These are phyloP conservation scores for Syngnathus rostellatus DNA, from an alignment of 2,797 vertebrate species.

Conservation along the genomic window DNA sequence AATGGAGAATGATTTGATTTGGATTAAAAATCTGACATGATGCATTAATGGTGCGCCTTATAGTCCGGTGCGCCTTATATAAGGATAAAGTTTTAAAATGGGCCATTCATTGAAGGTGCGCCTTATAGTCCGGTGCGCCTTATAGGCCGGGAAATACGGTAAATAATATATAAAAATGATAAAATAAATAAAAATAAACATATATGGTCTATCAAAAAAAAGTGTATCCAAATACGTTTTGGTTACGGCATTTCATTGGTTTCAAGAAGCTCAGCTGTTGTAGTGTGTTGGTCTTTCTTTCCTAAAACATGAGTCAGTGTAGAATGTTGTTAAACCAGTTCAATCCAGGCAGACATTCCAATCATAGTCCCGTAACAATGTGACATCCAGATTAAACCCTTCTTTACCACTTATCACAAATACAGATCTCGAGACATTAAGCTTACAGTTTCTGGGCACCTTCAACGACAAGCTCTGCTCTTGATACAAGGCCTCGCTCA, in stretches of 20 bases:
- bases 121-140: too few relatives aligned
- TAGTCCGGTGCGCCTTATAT: too few relatives aligned
- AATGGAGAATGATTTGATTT: too few relatives aligned
- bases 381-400: slow-evolving; percentile 15
- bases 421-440: neutral
- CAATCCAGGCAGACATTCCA: slow-evolving; percentile 28
- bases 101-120: too few relatives aligned
- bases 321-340: slow-evolving; percentile 45
- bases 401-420: neutral
- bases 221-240: neutral
- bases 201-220: too few relatives aligned
- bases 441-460: neutral
- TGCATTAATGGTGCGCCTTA: too few relatives aligned
- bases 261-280: neutral
- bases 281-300: neutral
- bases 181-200: neutral
- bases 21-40: too few relatives aligned
- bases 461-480: neutral
- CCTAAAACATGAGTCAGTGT: neutral
- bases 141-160: too few relatives aligned
- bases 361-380: slow-evolving; percentile 10
- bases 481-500: neutral
- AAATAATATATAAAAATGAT: too few relatives aligned
- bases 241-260: neutral
- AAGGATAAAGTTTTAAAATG: too few relatives aligned